Base-by-base conservation (phyloP, 2,888 invertebrate species). In the Dione juno region DNA sequence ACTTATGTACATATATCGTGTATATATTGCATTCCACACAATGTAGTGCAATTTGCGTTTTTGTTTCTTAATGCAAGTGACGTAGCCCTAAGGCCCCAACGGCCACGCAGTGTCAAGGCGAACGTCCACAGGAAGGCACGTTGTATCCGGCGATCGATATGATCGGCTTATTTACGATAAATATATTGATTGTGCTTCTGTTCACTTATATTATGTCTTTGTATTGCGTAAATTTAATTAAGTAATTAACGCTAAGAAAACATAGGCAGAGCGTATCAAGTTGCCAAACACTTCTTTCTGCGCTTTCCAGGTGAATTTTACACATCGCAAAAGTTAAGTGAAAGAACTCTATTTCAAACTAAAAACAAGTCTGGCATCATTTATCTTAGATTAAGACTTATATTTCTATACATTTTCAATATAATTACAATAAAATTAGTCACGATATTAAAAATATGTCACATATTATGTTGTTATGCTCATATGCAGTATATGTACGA, bases 61-160 rank as follows among this genome's bases (percentile, higher is more conserved):
- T n/a, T 43, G 14, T 43, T n/a, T 45, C n/a, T n/a, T 0, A n/a
- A 59, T 1, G n/a, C 11, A 28, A 3, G n/a, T 16, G 37, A 48
- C 0, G 48, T 14, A 40, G 64, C 64, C 52, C 35, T 40, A 52
- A 19, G n/a, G 37, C 64, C 50, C 64, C 50, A 37, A 19, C 40
- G 16, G 64, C 16, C 40, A 37, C 53, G 35, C 61, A 68, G 35
- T 63, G 68, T 68, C 68, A 68, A 54, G 63, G 68, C 61, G 61
- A 35, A 28, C 35, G 41, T 35, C 35, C 68, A 40, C 68, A 57
- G 68, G 54, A 69, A 54, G 63, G 63, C 68, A 54, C 63, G 63
- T 54, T 63, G 45, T 53, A 35, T 63, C 37, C 37, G 63, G 63
- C 53, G 68, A 54, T 63, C 63, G 63, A 69, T 69, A 53, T 9